phyloP scores from a whole-genome alignment of 2,888 invertebrate genomes.

The Adela reaumurella region DNA sequence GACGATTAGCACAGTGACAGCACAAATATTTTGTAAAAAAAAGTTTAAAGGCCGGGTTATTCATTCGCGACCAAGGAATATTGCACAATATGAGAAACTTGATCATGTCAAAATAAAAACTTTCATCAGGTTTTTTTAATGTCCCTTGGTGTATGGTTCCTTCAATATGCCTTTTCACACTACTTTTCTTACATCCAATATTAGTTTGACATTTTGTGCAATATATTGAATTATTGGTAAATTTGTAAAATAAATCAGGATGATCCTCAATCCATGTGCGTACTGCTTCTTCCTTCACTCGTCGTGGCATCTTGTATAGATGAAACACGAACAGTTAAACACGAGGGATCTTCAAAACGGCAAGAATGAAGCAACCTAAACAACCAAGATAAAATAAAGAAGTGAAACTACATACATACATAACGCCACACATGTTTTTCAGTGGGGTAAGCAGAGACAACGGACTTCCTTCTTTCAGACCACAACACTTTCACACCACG shows the following conservation, averaged over 20 bases:
- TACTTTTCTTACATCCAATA: slow-evolving; percentile 1
- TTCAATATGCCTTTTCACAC: slow-evolving; percentile 5
- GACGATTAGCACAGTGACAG: too few species aligned
- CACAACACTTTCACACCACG: too few species aligned
- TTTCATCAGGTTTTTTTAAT: slow-evolving; percentile 3
- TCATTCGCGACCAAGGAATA: slow-evolving; percentile 7
- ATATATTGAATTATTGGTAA: slow-evolving; percentile 3
- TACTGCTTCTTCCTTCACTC: not conserved
- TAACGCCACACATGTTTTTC: too few species aligned
- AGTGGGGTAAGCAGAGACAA: too few species aligned
- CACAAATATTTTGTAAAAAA: slow-evolving; percentile 4
- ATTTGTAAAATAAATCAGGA: slow-evolving; percentile 3
- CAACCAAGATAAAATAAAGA: too few species aligned
- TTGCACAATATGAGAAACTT: slow-evolving; percentile 6
- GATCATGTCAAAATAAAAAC: slow-evolving; percentile 7
- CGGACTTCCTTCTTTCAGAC: too few species aligned
- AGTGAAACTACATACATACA: too few species aligned
- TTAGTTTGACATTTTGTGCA: slow-evolving; percentile 6
- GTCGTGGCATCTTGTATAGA: not conserved
- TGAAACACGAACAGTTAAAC: slow-evolving; percentile 6
- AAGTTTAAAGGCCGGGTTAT: slow-evolving; percentile 3
- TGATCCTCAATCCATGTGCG: slow-evolving; percentile 1
- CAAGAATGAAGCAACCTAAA: not conserved
- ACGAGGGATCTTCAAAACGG: not conserved
- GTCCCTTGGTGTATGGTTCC: slow-evolving; percentile 5